Percentiles rank a stretch among this genome's conserved stretches.
These are phyloP conservation scores for Lepidocolaptes lacrymiger DNA, from an alignment of 2,797 vertebrate genomes.

Conservation along the genomic window DNA sequence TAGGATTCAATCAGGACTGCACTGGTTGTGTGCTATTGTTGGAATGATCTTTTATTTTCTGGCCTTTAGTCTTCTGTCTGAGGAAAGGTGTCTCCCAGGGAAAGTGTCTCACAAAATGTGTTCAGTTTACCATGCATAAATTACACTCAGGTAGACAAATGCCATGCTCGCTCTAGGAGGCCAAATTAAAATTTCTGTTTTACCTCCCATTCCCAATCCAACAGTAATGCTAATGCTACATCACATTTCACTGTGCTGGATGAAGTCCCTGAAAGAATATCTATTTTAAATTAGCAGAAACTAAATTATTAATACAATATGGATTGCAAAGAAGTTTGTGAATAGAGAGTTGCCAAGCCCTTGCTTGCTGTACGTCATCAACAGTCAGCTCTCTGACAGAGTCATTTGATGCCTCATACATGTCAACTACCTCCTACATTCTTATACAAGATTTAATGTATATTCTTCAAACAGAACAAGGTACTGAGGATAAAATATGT, in stretches of 20 bases:
- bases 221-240: not conserved
- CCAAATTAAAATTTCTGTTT: not conserved
- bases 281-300: constrained; percentile 31
- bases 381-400: constrained; percentile 9
- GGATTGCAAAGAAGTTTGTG: not conserved
- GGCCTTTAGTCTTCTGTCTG: not conserved
- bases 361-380: constrained; percentile 11
- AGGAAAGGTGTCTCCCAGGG: not conserved
- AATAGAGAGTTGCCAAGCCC: not conserved
- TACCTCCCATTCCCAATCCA: not conserved
- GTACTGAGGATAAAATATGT: not conserved
- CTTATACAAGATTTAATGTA: constrained; percentile 27
- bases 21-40: not conserved
- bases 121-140: not conserved
- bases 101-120: not conserved
- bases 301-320: constrained; percentile 53
- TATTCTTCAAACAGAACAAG: not conserved
- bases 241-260: not conserved
- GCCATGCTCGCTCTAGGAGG: not conserved
- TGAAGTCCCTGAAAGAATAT: not conserved
- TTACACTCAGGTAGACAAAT: not conserved
- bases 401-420: constrained; percentile 29
- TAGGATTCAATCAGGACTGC: not conserved
- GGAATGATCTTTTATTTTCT: not conserved
- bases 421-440: constrained; percentile 33